phyloP scores from a whole-genome alignment of 1,140 invertebrate genomes.

The Elysia chlorotica region DNA sequence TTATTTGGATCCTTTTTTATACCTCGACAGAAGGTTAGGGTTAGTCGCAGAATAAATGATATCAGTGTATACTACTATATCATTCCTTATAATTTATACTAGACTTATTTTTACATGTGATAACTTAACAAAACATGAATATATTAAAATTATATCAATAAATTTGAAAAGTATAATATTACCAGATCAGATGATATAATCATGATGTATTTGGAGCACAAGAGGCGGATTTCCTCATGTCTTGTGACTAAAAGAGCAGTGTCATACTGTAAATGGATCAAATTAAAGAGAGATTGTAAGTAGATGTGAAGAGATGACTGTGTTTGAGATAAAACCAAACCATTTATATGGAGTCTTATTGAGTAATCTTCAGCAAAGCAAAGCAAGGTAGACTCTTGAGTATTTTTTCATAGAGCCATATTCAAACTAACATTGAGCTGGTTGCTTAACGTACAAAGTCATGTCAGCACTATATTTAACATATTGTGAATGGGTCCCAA shows the following conservation, averaged over 20 bases:
- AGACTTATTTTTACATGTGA: too few species aligned
- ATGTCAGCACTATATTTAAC: too few species aligned
- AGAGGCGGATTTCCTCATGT: constrained; percentile 71
- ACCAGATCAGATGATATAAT: constrained; percentile 61
- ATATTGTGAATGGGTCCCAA: too few species aligned
- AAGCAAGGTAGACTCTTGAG: background rate
- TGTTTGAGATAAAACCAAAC: background rate
- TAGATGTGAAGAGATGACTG: background rate
- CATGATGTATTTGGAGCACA: constrained; percentile 76
- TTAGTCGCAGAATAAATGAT: too few species aligned
- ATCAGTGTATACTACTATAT: too few species aligned
- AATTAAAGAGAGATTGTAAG: background rate
- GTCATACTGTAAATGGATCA: constrained; percentile 50
- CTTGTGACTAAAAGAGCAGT: constrained; percentile 72
- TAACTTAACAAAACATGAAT: too few species aligned
- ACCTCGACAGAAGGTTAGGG: too few species aligned
- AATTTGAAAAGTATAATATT: background rate
- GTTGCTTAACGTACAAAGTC: too few species aligned
- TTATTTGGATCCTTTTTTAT: too few species aligned
- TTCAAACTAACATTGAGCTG: background rate
- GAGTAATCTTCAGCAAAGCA: background rate
- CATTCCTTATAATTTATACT: too few species aligned
- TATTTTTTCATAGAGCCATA: background rate
- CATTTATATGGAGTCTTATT: background rate
- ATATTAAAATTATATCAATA: background rate